Base-by-base conservation (phyloP, 2,113 vertebrate species). In the Laticauda colubrina region DNA sequence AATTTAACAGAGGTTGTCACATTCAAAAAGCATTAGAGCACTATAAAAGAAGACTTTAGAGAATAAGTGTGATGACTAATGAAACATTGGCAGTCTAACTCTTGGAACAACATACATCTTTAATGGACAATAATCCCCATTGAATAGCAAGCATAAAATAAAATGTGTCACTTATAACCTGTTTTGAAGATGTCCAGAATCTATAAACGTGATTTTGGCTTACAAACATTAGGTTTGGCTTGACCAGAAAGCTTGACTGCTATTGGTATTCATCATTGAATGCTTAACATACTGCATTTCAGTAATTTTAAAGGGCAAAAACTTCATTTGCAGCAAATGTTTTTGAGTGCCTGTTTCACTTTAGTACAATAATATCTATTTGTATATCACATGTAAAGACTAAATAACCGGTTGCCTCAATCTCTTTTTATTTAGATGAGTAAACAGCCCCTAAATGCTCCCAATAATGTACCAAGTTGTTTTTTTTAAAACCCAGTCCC, bases 51-150 rank as follows among this genome's bases (percentile, higher is more conserved):
- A 93, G 59, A 89, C 15, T 93, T 91, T 89, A 39, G 89, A 90
- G 26, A 91, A 89, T 90, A 2, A 7, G 29, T 61, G 23, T 90
- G 89, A 88, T 90, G 34, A 87, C 95, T 94, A 85, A 89, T 96
- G 81, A 94, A 51, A 24, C 88, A 39, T 88, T 96, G 94, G 59
- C 61, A 93, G 94, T 21, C 57, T 53, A 86, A 69, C 10, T 89
- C 92, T 43, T 86, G 57, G 34, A 11, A 23, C 93, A 69, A 45
- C 87, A 91, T 96, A 56, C 91, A 53, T 91, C 96, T 89, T 94
- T 95, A 95, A 91, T 87, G 81, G 61, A 90, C 69, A 93, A 90
- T 94, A 95, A 94, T 93, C 56, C 29, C 29, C 43, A 94, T 9
- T 89, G 20, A 89, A 55, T 51, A 92, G 69, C 14, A 57, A 94